phyloP scores from a whole-genome alignment of 2,888 invertebrate genomes.

The Drosophila mimetica region DNA sequence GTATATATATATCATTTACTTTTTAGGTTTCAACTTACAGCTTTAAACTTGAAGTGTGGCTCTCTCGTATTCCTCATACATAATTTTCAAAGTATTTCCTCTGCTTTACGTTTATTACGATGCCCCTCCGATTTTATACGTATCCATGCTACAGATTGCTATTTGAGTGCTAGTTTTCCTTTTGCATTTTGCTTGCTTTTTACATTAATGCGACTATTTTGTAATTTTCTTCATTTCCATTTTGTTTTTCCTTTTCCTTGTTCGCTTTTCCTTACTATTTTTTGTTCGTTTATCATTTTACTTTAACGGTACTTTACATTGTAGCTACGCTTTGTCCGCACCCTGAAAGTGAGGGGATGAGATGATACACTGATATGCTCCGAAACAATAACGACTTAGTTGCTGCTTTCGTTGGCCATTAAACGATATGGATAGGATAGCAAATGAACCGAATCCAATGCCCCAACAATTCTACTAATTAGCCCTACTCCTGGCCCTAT shows the following conservation, averaged over 20 bases:
- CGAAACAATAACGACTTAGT: conserved; percentile 36
- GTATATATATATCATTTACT: conserved; percentile 53
- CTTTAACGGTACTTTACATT: conserved; percentile 80
- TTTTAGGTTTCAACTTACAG: conserved; percentile 48
- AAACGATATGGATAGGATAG: conserved; percentile 26
- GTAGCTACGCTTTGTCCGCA: conserved; percentile 80
- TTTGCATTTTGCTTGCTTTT: conserved; percentile 45
- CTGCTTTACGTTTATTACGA: conserved; percentile 24
- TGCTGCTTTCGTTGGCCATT: conserved; percentile 23
- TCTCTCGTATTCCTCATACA: conserved; percentile 60
- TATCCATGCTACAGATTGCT: conserved; percentile 51
- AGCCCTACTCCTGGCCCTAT: conserved; percentile 11
- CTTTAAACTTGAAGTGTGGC: conserved; percentile 50
- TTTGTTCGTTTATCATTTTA: conserved; percentile 36
- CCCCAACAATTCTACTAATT: conserved; percentile 30
- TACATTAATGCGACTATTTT: conserved; percentile 42
- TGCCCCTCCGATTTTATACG: conserved; percentile 45
- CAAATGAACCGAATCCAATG: conserved; percentile 33
- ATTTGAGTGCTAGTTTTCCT: conserved; percentile 55
- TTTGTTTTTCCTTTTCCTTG: conserved; percentile 37
- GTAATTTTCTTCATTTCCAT: conserved; percentile 42
- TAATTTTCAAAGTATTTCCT: conserved; percentile 31
- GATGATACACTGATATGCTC: conserved; percentile 51
- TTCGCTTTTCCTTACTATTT: conserved; percentile 27
- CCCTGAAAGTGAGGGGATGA: conserved; percentile 43